Percentiles rank a stretch among this genome's conserved stretches.
Conservation (phyloP, 92 coral and sea anemone species). For the Pocillopora meandrina region DNA sequence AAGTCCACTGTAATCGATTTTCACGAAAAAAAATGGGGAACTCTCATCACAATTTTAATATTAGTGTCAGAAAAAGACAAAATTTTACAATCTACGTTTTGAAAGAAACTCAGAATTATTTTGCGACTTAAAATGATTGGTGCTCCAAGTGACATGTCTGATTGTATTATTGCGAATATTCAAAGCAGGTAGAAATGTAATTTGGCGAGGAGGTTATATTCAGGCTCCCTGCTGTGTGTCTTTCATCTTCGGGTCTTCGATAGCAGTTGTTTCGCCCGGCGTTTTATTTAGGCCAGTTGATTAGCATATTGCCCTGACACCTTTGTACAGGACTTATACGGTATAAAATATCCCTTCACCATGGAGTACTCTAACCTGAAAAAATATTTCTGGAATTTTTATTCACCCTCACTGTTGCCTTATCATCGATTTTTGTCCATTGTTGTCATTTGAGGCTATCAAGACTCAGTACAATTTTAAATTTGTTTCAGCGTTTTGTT, state of each 20-base stretch:
- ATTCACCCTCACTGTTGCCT: background rate
- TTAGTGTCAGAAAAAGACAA: too few species aligned
- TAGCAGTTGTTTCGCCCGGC: constrained; percentile 2
- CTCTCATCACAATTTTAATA: too few species aligned
- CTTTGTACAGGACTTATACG: too few species aligned
- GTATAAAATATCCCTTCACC: background rate
- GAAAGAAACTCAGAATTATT: background rate
- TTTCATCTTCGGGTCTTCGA: background rate
- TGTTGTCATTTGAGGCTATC: background rate
- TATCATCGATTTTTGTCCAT: background rate
- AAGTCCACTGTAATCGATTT: too few species aligned
- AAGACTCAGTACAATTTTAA: too few species aligned
- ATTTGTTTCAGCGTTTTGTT: background rate
- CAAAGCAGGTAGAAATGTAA: background rate
- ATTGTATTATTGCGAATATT: background rate
- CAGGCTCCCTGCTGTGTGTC: background rate
- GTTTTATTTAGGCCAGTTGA: constrained; percentile 28
- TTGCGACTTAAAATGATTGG: background rate
- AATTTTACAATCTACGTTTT: background rate
- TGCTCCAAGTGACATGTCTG: background rate
- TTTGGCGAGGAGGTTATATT: background rate
- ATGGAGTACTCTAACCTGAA: background rate
- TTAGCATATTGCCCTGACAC: background rate
- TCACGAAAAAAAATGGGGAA: too few species aligned
- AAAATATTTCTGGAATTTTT: background rate